Conservation (phyloP, 2,888 invertebrate genomes). For the Polydesmus complanatus region DNA sequence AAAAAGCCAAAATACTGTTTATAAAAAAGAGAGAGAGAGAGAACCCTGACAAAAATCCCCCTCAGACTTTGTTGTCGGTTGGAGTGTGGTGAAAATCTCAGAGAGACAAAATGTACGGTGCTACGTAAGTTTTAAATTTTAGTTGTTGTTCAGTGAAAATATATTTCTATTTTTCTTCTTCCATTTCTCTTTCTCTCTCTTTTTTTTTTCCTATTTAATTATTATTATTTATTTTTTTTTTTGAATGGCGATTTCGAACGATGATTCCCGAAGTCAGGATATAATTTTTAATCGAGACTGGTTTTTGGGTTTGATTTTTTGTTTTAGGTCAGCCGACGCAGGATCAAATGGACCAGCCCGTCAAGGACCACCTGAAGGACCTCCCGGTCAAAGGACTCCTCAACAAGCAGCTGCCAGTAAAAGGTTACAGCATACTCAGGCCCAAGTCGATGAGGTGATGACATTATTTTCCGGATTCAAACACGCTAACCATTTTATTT, state of each 20-base stretch:
- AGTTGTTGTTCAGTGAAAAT: background rate
- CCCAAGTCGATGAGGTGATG: conserved; percentile 62
- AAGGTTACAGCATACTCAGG: conserved; percentile 68
- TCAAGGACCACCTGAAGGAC: conserved; percentile 52
- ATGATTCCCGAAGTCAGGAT: too few relatives aligned
- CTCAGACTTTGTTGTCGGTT: too few relatives aligned
- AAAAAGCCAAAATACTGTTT: too few relatives aligned
- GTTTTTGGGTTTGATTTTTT: background rate
- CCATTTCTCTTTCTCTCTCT: background rate
- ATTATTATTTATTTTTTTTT: background rate
- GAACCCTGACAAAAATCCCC: too few relatives aligned
- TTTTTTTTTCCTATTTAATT: background rate
- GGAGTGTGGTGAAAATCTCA: too few relatives aligned
- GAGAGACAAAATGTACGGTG: background rate
- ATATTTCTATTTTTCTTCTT: background rate
- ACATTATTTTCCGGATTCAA: too few relatives aligned
- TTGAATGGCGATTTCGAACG: background rate
- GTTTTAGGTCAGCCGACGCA: conserved; percentile 18
- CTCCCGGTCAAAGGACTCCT: conserved; percentile 46
- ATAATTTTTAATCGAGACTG: background rate
- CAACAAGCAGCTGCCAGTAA: conserved; percentile 72
- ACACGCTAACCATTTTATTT: background rate
- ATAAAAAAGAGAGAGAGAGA: too few relatives aligned
- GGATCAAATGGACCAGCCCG: conserved; percentile 17
- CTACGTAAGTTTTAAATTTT: background rate